These are phyloP conservation scores for Amiota communis DNA, from an alignment of 2,888 invertebrate genomes.

Conservation along the genomic window DNA sequence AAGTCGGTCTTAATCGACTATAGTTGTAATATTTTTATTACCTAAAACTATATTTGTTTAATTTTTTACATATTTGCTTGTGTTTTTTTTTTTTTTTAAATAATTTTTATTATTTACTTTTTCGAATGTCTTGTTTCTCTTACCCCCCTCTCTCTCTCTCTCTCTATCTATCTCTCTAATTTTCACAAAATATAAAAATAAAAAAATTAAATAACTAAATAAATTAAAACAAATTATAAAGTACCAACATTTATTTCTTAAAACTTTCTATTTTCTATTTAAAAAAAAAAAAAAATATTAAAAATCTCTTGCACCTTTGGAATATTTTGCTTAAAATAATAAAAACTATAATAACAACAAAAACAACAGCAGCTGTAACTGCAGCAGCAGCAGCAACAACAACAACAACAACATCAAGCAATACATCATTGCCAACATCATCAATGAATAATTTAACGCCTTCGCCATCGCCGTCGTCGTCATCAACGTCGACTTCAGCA, in stretches of 20 bases:
- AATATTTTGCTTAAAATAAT: too few species aligned
- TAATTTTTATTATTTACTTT: conserved; percentile 29
- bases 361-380: conserved; percentile 7
- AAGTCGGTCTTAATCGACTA: too few species aligned
- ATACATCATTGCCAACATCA: conserved; percentile 23
- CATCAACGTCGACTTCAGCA: not conserved
- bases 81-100: too few species aligned
- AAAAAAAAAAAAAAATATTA: conserved; percentile 4
- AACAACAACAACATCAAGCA: conserved; percentile 33
- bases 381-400: conserved; percentile 10
- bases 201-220: not conserved
- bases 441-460: conserved; percentile 20
- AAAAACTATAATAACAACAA: not conserved
- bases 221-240: not conserved
- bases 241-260: not conserved
- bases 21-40: too few species aligned
- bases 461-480: conserved; percentile 12
- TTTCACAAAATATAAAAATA: not conserved
- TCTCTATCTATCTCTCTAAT: not conserved
- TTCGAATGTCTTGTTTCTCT: conserved; percentile 3
- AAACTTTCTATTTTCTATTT: not conserved
- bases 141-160: not conserved
- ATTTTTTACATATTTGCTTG: too few species aligned
- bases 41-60: too few species aligned
- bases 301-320: not conserved